phyloP scores from a whole-genome alignment of 2,797 vertebrate species.

The Clarias pachynema region DNA sequence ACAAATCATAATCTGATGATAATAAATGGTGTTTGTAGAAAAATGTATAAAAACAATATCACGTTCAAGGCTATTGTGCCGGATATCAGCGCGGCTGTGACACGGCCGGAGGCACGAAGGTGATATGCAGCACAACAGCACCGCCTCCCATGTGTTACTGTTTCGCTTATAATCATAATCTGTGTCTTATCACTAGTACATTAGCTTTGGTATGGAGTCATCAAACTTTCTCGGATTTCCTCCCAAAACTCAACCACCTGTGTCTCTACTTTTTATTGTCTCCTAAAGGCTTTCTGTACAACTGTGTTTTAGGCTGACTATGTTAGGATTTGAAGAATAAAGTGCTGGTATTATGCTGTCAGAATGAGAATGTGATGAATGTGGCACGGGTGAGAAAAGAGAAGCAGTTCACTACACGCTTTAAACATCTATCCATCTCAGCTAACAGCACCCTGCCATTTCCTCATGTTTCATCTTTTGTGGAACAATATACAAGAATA shows the following conservation, averaged over 20 bases:
- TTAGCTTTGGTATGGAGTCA: neutral
- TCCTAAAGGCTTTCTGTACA: neutral
- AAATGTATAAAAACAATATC: too few species aligned
- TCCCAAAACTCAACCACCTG: neutral
- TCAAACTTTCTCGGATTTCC: neutral
- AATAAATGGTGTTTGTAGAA: too few species aligned
- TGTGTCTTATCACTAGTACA: neutral
- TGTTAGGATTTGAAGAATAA: conserved; percentile 13
- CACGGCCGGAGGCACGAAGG: too few species aligned
- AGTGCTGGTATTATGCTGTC: conserved; percentile 15
- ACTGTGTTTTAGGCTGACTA: neutral
- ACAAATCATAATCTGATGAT: too few species aligned
- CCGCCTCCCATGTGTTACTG: too few species aligned
- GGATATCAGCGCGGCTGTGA: too few species aligned
- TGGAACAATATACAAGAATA: neutral
- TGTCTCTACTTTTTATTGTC: neutral
- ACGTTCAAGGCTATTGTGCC: too few species aligned
- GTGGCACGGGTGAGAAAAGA: neutral
- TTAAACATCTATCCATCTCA: conserved; percentile 2
- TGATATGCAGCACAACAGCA: too few species aligned
- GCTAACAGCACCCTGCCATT: conserved; percentile 6
- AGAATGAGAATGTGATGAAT: neutral
- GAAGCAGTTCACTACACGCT: neutral
- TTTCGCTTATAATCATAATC: too few species aligned
- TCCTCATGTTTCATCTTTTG: neutral